Evolutionary conservation across 2,797 vertebrate genomes (phyloP).

Genomic region (Acanthis flammea): DNA sequence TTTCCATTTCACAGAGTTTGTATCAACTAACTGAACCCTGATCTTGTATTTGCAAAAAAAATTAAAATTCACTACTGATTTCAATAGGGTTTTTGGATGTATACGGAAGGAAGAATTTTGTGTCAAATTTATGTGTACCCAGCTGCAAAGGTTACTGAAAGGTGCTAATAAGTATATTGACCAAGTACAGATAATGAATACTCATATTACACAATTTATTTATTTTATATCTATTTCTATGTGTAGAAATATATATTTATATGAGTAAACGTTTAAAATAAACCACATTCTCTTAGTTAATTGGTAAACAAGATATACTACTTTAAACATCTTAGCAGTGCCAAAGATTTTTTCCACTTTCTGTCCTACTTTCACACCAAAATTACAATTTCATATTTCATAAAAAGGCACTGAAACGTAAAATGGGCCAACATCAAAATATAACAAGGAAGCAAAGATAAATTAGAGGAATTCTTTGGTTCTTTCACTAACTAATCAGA

Average conservation of each 20-base stretch:
- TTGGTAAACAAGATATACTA: constrained; percentile 54
- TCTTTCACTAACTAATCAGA: constrained; percentile 83
- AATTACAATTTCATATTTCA: constrained; percentile 78
- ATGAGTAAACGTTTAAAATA: neutral
- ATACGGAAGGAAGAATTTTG: neutral
- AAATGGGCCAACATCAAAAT: constrained; percentile 79
- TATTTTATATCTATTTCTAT: neutral
- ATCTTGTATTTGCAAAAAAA: constrained; percentile 2
- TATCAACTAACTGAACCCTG: neutral
- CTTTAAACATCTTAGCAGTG: constrained; percentile 30
- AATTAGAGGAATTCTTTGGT: constrained; percentile 81
- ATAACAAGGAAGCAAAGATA: constrained; percentile 77
- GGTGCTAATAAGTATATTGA: constrained; percentile 21
- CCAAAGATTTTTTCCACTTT: constrained; percentile 49
- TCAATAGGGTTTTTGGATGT: neutral
- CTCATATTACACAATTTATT: neutral
- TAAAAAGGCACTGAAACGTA: constrained; percentile 74
- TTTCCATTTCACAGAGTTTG: neutral
- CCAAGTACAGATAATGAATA: constrained; percentile 4
- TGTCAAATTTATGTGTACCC: neutral
- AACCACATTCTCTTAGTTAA: neutral
- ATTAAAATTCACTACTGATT: neutral
- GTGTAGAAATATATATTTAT: neutral
- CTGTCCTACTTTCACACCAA: constrained; percentile 63
- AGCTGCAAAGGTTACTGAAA: constrained; percentile 27